Base-by-base conservation (phyloP, 2,113 vertebrate genomes). In the Paraplagusia blochii region DNA sequence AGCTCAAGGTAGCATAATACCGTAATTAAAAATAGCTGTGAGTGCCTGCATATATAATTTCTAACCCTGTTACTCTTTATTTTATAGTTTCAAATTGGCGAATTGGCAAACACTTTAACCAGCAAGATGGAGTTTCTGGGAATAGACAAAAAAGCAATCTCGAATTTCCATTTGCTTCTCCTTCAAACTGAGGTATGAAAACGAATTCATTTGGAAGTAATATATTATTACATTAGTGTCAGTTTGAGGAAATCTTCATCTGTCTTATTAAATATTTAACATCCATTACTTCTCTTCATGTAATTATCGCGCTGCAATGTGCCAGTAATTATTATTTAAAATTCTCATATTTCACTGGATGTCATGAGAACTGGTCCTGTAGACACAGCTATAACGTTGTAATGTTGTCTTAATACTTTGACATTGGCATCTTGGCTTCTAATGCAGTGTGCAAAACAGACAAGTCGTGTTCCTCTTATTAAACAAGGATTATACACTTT, bases 121-220 rank as follows among this genome's bases (percentile, higher is more conserved):
- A 98, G 90, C 90, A 99, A 99, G 90, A 91, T 99, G 92, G 96
- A 97, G 82, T 99, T 99, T 80, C 83, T 99, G 72, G 97, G 97
- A 73, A 99, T 99, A 84, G 94, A 93, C 88, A 95, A 95, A 86
- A 97, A 95, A 69, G 90, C 92, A 46, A 92, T 99, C 89, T 98
- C 96, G 85, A 99, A 99, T 89, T 99, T 99, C 90, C 97, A 99
- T 71, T 79, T 98, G 83, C 91, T 99, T 73, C 93, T 99, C 77
- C 92, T 99, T 76, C 95, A 98, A 89, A 99, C 95, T 57, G 96
- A 99, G 96, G 97, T 88, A 61, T 81, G 76, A 56, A 12, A 39
- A 68, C n/a, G 9, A 35, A 29, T 29, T 19, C 0, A 17, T 44
- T 53, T 19, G 33, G 5, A 49, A 46, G 59, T 42, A 11, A 9